Evolutionary conservation across 1,140 invertebrate genomes (phyloP), one percentile per base, ranked within the genome.

Genomic region (Drosophila setifemur): DNA sequence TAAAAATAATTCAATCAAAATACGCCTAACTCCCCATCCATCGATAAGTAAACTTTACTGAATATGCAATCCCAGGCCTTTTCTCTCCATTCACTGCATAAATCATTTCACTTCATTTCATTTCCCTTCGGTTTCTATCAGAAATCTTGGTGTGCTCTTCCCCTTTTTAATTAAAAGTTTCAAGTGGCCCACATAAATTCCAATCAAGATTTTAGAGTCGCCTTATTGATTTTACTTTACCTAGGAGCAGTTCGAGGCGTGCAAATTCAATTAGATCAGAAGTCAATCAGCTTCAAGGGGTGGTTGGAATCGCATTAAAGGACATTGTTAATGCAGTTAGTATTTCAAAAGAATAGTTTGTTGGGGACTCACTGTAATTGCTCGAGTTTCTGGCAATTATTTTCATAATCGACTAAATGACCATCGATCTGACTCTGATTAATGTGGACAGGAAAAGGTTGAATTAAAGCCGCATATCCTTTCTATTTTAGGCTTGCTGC

Each of bases 251-350:
- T 29, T 45, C 42, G 16, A 48, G 73, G 39, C 48, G 66, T 70
- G 42, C 55, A 66, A 71, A 76, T 77, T 77, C 73, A 76, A 77
- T 77, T 77, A 72, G 42, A 53, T 52, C 33, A 49, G 19, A 60
- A 67, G 60, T 77, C 73, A 77, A 77, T 60, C 53, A 60, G 50
- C 23, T 52, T 23, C 29, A 40, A 49, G 9, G 37, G 55, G 18
- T 23, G 55, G 12, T 31, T 19, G 19, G 21, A 43, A 26, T 42
- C 52, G n/a, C 23, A 45, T 42, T 12, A 39, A 28, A 35, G 47
- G 35, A 29, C 40, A 18, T 64, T 64, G 40, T 39, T 28, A 42
- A 45, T 63, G 57, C 55, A 63, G 19, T 63, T 61, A 23, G 28
- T 19, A 25, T 21, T 35, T 7, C 25, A 9, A 11, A 42, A 29